Conservation (phyloP, 2,113 vertebrate genomes). For the Tympanuchus pallidicinctus region DNA sequence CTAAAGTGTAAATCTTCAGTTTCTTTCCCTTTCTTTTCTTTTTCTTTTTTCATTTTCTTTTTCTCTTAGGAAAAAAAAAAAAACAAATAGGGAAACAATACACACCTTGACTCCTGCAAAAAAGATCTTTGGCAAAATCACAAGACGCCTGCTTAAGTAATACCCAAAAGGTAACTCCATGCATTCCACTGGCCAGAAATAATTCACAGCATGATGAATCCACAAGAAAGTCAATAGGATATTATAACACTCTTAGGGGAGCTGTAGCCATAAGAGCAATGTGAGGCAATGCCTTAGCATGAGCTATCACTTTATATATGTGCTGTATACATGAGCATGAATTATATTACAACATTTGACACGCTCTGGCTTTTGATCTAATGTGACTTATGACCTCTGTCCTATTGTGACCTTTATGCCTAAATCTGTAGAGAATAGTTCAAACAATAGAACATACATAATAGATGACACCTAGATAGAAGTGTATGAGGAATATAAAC, state of each 20-base stretch:
- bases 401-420: slow-evolving; percentile 58
- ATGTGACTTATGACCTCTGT: slow-evolving; percentile 43
- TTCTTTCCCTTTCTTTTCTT: neutral
- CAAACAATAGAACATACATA: slow-evolving; percentile 37
- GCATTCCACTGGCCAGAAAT: slow-evolving; percentile 75
- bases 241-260: slow-evolving; percentile 73
- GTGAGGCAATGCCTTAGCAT: slow-evolving; percentile 51
- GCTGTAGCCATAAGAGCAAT: slow-evolving; percentile 61
- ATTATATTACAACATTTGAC: slow-evolving; percentile 58
- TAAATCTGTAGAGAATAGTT: slow-evolving; percentile 47
- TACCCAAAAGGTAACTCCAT: slow-evolving; percentile 71
- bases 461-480: slow-evolving; percentile 35
- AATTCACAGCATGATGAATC: slow-evolving; percentile 74
- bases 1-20: slow-evolving; percentile 58
- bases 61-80: neutral
- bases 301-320: slow-evolving; percentile 54
- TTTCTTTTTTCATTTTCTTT: neutral
- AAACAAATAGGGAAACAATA: slow-evolving; percentile 65
- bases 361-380: slow-evolving; percentile 50
- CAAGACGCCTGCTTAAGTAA: slow-evolving; percentile 73
- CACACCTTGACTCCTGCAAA: slow-evolving; percentile 76
- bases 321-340: slow-evolving; percentile 48
- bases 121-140: slow-evolving; percentile 76
- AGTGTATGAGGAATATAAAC: neutral
- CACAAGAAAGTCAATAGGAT: slow-evolving; percentile 66